Evolutionary conservation across 2,888 invertebrate species (phyloP), one percentile per base, ranked within the genome.

Genomic region (Palloptera scutellata): DNA sequence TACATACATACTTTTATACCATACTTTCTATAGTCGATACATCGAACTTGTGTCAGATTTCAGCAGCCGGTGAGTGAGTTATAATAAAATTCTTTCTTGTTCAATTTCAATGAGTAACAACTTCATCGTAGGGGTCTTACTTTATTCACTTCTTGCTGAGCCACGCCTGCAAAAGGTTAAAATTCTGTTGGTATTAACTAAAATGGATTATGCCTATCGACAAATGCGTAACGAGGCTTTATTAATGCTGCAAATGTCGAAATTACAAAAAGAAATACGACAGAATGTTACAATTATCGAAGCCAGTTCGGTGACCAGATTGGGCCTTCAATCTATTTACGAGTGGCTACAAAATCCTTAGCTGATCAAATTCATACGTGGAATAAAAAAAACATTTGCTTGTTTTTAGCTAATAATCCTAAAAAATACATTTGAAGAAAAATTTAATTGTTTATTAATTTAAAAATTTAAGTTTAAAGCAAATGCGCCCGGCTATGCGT

Each of bases 201-300:
- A 95, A 86, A 94, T 93, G 92, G 94, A 95, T 77, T 90, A 92
- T 1, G 93, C 94, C 6, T 94, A 94, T 83, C 87, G 93, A 12
- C 94, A 94, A 80, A 94, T 94, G 93, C 87, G 94, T 60, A 94
- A 94, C 80, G 94, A 95, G 79, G 93, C 94, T 0, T 83, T 94
- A 40, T 86, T 94, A 1, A 94, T 94, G 92, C 85, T 95, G 72
- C 93, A 94, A 82, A 89, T 91, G 83, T 87, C 81, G 66, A 88
- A 92, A 55, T 86, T 94, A 20, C 87, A 90, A 74, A 87, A 87
- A 40, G 92, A 94, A 85, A 88, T 92, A 12, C 85, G 85, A 1
- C 92, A 91, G 77, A 87, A 89, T 30, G 88, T 93, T 0, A 88
- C 87, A 1, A 87, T 94, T 51, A 85, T 92, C 3, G 94, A 94